Evolutionary conservation across 2,113 vertebrate genomes (phyloP).

Genomic region (Neolamprologus tretocephalus): DNA sequence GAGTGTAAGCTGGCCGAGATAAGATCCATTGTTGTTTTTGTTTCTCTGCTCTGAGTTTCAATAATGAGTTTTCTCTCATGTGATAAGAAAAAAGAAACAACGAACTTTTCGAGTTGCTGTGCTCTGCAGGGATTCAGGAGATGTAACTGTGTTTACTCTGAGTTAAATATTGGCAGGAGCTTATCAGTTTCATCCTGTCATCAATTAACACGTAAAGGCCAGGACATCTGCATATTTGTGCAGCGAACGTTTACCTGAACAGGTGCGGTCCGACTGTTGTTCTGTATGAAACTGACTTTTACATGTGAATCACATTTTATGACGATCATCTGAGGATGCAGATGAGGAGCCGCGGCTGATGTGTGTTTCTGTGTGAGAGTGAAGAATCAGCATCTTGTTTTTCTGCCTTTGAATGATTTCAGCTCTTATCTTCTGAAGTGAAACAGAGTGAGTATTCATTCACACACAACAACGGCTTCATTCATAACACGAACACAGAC

Average conservation of each 20-base stretch:
- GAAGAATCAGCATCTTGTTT: not conserved
- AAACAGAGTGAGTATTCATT: not conserved
- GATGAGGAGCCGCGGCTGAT: not conserved
- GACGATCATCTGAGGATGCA: not conserved
- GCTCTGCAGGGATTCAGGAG: not conserved
- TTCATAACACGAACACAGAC: not conserved
- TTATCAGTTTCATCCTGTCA: not conserved
- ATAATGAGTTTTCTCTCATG: not conserved
- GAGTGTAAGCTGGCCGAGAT: not conserved
- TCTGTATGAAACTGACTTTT: not conserved
- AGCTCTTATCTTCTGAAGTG: not conserved
- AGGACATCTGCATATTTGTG: not conserved
- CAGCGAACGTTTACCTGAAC: not conserved
- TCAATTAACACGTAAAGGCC: not conserved
- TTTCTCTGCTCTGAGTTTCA: not conserved
- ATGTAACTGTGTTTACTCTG: not conserved
- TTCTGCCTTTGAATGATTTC: not conserved
- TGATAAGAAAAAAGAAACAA: not conserved
- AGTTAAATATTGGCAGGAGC: not conserved
- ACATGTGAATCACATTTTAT: not conserved
- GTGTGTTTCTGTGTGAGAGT: not conserved
- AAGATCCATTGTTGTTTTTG: not conserved
- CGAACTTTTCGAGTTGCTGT: rapidly evolving
- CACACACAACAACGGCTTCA: not conserved
- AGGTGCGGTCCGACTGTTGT: not conserved